A percentile compares a stretch with the other conserved stretches of the same genome.
These are phyloP conservation scores for Emydocephalus ijimae DNA, from an alignment of 2,113 vertebrate species.

Conservation along the genomic window DNA sequence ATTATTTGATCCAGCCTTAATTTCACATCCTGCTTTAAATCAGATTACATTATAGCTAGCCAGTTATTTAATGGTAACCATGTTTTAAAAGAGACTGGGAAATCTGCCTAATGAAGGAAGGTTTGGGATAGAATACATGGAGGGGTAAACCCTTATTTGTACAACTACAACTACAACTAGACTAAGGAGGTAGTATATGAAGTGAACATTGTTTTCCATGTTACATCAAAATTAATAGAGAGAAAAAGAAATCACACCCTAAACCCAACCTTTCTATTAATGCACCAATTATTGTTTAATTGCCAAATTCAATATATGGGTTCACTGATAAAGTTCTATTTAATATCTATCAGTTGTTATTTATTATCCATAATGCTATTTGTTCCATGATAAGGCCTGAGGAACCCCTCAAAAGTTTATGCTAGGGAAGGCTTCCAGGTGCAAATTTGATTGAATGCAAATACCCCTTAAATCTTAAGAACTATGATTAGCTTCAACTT, in stretches of 20 bases:
- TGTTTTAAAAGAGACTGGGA: not conserved
- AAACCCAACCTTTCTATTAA: not conserved
- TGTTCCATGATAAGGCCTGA: not conserved
- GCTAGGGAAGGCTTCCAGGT: constrained; percentile 1
- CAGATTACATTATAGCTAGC: not conserved
- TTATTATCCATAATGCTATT: not conserved
- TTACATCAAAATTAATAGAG: not conserved
- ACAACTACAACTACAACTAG: not conserved
- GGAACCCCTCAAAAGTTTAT: not conserved
- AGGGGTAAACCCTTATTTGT: not conserved
- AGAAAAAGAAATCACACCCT: not conserved
- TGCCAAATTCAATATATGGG: not conserved
- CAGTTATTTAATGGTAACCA: not conserved
- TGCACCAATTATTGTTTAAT: not conserved
- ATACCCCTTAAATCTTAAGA: not conserved
- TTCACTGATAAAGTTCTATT: not conserved
- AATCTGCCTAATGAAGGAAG: not conserved
- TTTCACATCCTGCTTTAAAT: not conserved
- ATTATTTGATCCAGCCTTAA: not conserved
- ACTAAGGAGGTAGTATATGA: not conserved
- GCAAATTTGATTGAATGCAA: constrained; percentile 21
- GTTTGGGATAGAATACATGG: not conserved
- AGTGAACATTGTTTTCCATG: not conserved
- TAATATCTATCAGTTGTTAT: not conserved
- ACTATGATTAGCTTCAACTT: constrained; percentile 20